Evolutionary conservation across 2,797 vertebrate species (phyloP), one percentile per base, ranked within the genome.

Genomic region (Neosilurus mollespiculum): DNA sequence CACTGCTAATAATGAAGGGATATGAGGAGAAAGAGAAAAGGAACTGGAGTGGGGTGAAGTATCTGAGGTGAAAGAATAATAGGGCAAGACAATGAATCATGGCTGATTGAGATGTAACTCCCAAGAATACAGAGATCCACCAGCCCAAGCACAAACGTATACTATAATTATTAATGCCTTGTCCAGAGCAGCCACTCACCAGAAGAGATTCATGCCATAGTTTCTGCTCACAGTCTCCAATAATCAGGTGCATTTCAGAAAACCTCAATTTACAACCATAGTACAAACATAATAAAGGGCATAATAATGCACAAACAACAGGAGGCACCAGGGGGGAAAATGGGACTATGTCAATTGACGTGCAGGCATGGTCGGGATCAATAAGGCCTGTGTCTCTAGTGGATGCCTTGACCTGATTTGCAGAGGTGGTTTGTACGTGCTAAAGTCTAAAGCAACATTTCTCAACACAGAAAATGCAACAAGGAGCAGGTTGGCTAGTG

Each of bases 31-130:
- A 88, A 88, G 89, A 90, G 87, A 89, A 87, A 73, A 51, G 78
- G 54, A 79, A 82, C 43, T 81, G 84, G 78, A 88, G 85, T 86
- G 84, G 87, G 87, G 88, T 92, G 91, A 92, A 94, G 92, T 90
- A 90, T 85, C 81, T 76, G 70, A 86, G 85, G 75, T 54, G 81
- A 70, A 69, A 54, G 64, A 61, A 61, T 58, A 85, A 84, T 71
- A 43, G 34, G 8, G 18, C 43, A 61, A 73, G 59, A 56, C 61
- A 73, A 81, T 34, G 72, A 82, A 86, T 54, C 51, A 10, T 11
- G 16, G 22, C 62, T 81, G 81, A 88, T 80, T 83, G 84, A 88
- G 81, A 83, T 43, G 24, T 84, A 78, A 81, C 34, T 70, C 9
- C 37, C 20, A 75, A 70, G 53, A 65, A 79, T 59, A 64, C 34